Conservation (phyloP, 1,140 invertebrate genomes). For the Drosophila orena region DNA sequence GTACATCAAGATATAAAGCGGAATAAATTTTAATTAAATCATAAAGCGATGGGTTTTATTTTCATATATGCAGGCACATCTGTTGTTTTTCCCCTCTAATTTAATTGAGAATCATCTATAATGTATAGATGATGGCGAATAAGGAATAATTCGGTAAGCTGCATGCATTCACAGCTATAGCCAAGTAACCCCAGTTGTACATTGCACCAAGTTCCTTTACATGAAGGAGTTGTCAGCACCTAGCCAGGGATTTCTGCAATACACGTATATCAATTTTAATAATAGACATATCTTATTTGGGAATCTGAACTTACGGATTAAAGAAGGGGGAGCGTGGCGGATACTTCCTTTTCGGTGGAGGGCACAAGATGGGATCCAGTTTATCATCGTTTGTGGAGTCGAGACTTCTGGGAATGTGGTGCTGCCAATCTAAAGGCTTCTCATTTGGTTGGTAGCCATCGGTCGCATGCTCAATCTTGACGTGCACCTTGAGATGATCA, state of each 20-base stretch:
- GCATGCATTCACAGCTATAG: no score
- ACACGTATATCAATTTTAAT: no score
- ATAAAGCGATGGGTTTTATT: slow-evolving; percentile 19
- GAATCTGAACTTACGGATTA: slow-evolving; percentile 41
- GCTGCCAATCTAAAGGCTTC: not conserved
- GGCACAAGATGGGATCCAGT: not conserved
- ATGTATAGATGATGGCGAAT: not conserved
- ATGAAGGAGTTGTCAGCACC: not conserved
- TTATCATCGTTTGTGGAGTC: not conserved
- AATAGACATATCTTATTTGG: not conserved
- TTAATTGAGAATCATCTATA: not conserved
- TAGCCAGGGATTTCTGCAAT: slow-evolving; percentile 43
- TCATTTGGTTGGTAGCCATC: slow-evolving; percentile 14
- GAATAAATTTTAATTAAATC: slow-evolving; percentile 74
- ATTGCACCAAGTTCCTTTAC: not conserved
- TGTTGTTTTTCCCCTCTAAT: not conserved
- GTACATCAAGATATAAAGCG: slow-evolving; percentile 43
- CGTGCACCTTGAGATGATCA: slow-evolving; percentile 19
- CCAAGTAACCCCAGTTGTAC: no score
- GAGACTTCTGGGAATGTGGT: no score
- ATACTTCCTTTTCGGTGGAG: slow-evolving; percentile 34
- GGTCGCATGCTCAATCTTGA: slow-evolving; percentile 20
- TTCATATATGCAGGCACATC: not conserved
- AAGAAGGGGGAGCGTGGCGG: slow-evolving; percentile 36
- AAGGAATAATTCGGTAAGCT: no score